Evolutionary conservation across 1,140 invertebrate species (phyloP), one percentile per base, ranked within the genome.

Genomic region (Orussus abietinus): DNA sequence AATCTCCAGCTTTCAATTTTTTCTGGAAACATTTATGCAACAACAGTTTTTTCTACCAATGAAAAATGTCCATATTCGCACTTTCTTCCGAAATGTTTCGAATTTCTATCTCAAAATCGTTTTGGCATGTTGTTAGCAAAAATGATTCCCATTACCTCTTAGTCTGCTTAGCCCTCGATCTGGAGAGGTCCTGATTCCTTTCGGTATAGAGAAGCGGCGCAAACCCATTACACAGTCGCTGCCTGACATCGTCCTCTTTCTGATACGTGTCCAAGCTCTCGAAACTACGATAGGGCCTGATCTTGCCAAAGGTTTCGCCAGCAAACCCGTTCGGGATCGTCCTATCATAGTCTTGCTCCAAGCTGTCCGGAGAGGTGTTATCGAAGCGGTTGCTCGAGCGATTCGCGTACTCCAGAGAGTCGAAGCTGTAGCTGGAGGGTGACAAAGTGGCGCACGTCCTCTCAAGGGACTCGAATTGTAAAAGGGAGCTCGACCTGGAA

Each of bases 401-500:
- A 34, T 71, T 69, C 3, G 74, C 49, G 33, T 72, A 63, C 31
- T 80, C 78, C 25, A 80, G 58, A 0, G 77, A 79, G 49, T 81
- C 78, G 49, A 75, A 76, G 38, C 77, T 78, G 48, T 77, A 76
- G 30, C 72, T 68, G 19, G 75, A 76, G 1, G 77, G 77, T 5
- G 78, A 77, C 4, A 72, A 38, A 0, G 69, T 71, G 42, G 77
- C 77, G 55, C 81, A 86, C 22, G 82, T 83, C 45, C 81, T 77
- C 54, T 87, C 85, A 34, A 90, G 67, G 0, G 80, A 86, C 63
- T 90, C 87, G 61, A 90, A 90, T 62, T 89, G 86, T 15, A 88
- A 72, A 17, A 90, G 71, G 38, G 85, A 88, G 26, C 83, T 86
- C 15, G 85, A 86, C 31, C 86, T 77, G 62, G 54, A 80, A 64